Evolutionary conservation across 2,888 invertebrate genomes (phyloP), one percentile per base, ranked within the genome.

Genomic region (Alloplasta piceator): DNA sequence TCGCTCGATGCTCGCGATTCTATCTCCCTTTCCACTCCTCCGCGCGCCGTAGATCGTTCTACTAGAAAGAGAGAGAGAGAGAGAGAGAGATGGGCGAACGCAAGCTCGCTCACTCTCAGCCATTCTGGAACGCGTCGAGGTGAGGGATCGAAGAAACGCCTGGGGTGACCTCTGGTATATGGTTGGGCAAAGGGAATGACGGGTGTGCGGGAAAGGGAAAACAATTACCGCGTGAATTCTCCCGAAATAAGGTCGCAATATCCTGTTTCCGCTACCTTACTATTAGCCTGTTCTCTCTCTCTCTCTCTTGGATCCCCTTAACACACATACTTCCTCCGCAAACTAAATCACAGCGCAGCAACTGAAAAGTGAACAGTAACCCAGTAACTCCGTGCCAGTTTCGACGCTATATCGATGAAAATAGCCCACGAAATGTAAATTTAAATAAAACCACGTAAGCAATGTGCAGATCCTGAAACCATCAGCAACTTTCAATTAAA

Each of bases 201-300:
- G 78, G 58, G 58, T 26, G 70, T 12, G 64, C 66, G 79, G 68
- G 61, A 64, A 58, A 78, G 80, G 82, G 63, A 66, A 83, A 79
- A 84, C 84, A 87, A 86, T 88, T 86, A 87, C 85, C 82, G 81
- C 80, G 86, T 76, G 84, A 86, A 84, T 83, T 86, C 83, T 80
- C 77, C 70, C 55, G 82, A 85, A 88, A 87, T 85, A 83, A 86
- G 87, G 85, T 87, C 64, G 85, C 80, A 86, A 86, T 85, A 87
- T 86, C 83, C 83, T 78, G 64, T 56, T 14, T 56, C 52, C n/a
- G 46, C 43, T 48, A 14, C 56, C 67, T 77, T 56, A 46, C 56
- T 36, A 60, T 64, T 14, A 7, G 56, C 12, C 26, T 67, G 55
- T 43, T 43, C 48, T 75, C 56, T 58, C 36, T 56, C 48, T 36